phyloP scores from a whole-genome alignment of 2,888 invertebrate genomes.

The Melieria omissa region DNA sequence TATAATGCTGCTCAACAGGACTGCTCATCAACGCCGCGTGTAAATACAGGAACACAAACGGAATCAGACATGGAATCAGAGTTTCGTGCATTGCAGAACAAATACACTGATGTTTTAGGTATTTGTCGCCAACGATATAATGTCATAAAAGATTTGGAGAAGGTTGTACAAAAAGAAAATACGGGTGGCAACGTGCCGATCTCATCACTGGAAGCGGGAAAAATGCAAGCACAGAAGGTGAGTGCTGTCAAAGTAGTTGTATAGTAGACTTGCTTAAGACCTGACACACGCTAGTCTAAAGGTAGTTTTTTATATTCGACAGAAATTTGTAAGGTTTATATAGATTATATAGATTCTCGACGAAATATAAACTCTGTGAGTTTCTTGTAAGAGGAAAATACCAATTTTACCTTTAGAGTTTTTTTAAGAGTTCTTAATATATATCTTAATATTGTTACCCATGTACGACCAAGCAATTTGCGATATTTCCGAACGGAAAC shows the following conservation, averaged over 20 bases:
- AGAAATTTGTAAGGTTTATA: no score
- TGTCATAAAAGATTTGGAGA: conserved; percentile 52
- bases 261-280: no score
- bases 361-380: no score
- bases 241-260: not conserved
- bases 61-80: conserved; percentile 47
- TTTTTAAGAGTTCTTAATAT: no score
- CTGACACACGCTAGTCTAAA: no score
- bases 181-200: conserved; percentile 40
- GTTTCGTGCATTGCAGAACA: conserved; percentile 49
- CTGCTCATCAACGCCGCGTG: not conserved
- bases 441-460: no score
- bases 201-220: conserved; percentile 47
- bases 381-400: no score
- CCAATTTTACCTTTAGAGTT: no score
- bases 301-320: no score
- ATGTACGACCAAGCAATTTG: no score
- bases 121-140: conserved; percentile 52
- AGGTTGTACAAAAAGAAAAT: conserved; percentile 50
- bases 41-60: conserved; percentile 49
- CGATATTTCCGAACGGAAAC: no score
- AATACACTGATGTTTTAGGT: conserved; percentile 54
- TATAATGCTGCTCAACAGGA: not conserved
- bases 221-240: conserved; percentile 51
- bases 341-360: no score